These are phyloP conservation scores for Nasonovia ribisnigri DNA, from an alignment of 2,888 invertebrate species.

Conservation along the genomic window DNA sequence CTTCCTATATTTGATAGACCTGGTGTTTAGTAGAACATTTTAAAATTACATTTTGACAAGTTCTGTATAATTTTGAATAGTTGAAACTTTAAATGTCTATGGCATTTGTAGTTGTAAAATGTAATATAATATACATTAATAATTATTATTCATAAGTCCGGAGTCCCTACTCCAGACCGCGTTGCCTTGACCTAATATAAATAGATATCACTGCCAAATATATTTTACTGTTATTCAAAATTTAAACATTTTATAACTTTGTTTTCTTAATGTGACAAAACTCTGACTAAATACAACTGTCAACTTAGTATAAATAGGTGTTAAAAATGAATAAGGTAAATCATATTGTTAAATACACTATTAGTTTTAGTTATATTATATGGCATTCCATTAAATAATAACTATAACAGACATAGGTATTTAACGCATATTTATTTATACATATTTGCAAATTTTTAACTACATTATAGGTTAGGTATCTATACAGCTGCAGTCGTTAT, in stretches of 20 bases:
- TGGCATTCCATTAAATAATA: too few relatives aligned
- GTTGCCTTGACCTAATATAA: slow-evolving; percentile 53
- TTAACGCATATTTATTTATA: background rate
- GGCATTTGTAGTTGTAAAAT: background rate
- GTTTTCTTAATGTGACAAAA: background rate
- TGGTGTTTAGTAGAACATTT: background rate
- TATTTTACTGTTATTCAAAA: background rate
- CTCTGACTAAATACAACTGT: background rate
- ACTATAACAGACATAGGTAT: too few relatives aligned
- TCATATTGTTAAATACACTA: background rate
- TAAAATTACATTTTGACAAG: background rate
- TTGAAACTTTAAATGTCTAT: background rate
- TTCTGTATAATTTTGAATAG: background rate
- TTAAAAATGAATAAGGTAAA: background rate
- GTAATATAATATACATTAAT: background rate
- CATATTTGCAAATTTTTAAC: background rate
- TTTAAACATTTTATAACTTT: slow-evolving; percentile 4
- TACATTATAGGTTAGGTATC: background rate
- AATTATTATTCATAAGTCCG: slow-evolving; percentile 33
- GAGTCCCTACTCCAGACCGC: background rate
- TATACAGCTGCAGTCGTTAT: background rate
- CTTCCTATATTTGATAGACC: background rate
- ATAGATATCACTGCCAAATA: slow-evolving; percentile 47
- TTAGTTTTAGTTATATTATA: background rate
- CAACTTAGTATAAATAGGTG: background rate